Conservation (phyloP, 2,113 vertebrate species). For the Neogale vison region DNA sequence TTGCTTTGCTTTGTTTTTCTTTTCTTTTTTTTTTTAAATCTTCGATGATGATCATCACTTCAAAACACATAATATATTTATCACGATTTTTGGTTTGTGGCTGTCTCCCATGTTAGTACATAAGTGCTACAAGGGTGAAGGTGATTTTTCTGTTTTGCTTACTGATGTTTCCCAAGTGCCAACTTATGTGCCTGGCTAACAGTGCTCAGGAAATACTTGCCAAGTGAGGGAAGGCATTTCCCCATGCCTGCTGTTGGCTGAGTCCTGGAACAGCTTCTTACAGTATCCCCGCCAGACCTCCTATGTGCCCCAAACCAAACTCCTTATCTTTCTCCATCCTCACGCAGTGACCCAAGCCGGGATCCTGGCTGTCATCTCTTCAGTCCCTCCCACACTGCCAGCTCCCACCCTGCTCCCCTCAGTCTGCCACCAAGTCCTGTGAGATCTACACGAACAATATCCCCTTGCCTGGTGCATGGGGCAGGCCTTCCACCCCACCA, state of each 20-base stretch:
- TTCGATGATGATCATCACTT: background rate
- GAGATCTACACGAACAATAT: accelerated
- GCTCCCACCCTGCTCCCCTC: background rate
- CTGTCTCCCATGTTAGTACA: background rate
- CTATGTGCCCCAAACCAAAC: background rate
- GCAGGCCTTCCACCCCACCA: background rate
- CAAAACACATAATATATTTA: background rate
- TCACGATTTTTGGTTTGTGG: background rate
- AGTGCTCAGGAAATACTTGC: background rate
- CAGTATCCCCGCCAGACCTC: background rate
- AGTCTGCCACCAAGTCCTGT: background rate
- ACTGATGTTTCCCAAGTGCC: background rate
- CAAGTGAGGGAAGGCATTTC: background rate
- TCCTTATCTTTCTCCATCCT: background rate
- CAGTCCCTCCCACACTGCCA: background rate
- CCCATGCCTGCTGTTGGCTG: background rate
- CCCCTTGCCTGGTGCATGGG: background rate
- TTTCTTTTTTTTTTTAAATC: background rate
- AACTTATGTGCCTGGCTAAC: accelerated
- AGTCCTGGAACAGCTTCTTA: background rate
- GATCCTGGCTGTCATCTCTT: background rate
- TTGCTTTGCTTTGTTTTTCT: background rate
- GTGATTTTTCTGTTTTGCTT: no score
- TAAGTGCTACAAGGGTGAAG: background rate
- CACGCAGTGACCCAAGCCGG: background rate